A percentile compares a stretch with the other conserved stretches of the same genome.
These are phyloP conservation scores for Diarsia dahlii DNA, from an alignment of 2,888 invertebrate species.

Conservation along the genomic window DNA sequence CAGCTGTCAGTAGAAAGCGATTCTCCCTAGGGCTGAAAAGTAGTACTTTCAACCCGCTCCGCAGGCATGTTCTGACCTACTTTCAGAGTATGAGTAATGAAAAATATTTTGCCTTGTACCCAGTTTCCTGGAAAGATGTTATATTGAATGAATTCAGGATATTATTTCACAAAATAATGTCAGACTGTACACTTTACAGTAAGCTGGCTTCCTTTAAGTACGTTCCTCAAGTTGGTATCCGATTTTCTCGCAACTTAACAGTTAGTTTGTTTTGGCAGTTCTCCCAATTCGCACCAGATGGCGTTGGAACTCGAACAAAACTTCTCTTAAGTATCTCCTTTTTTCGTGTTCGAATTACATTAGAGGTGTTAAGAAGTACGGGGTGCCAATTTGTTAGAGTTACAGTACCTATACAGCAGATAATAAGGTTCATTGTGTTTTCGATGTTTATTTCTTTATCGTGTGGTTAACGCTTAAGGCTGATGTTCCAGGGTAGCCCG, in stretches of 20 bases:
- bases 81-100: too few relatives aligned
- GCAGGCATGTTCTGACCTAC: too few relatives aligned
- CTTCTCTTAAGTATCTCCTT: conserved; percentile 72
- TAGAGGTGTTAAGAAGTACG: conserved; percentile 51
- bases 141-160: not conserved
- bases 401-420: conserved; percentile 6
- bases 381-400: conserved; percentile 50
- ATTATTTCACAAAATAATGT: conserved; percentile 16
- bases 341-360: conserved; percentile 63
- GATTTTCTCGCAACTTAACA: conserved; percentile 63
- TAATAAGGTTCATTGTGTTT: not conserved
- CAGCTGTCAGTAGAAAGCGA: too few relatives aligned
- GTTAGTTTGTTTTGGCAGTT: conserved; percentile 80
- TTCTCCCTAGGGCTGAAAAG: too few relatives aligned
- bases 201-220: conserved; percentile 41
- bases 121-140: not conserved
- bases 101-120: not conserved
- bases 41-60: too few relatives aligned
- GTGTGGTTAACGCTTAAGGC: too few relatives aligned
- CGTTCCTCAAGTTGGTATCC: conserved; percentile 58
- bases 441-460: too few relatives aligned
- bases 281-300: conserved; percentile 84
- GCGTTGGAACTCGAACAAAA: conserved; percentile 76
- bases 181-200: conserved; percentile 12
- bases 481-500: too few relatives aligned